These are phyloP conservation scores for Julus scanicus DNA, from an alignment of 2,888 invertebrate genomes.

Conservation along the genomic window DNA sequence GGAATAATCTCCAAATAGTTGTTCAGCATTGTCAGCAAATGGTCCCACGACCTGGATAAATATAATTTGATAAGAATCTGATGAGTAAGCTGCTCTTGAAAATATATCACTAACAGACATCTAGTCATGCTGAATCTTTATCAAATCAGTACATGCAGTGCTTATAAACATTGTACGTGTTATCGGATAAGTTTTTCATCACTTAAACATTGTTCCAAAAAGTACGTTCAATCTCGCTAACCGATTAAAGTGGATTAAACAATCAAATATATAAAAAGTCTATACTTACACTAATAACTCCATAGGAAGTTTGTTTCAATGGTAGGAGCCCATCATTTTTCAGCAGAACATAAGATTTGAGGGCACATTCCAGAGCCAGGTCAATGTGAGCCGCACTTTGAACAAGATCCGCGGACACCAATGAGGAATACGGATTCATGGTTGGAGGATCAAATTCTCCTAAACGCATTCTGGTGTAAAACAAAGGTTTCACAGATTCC, in stretches of 20 bases:
- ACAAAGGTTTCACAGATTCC: constrained; percentile 55
- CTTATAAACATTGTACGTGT: too few species aligned
- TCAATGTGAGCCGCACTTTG: constrained; percentile 54
- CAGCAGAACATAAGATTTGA: constrained; percentile 55
- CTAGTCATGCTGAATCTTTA: too few species aligned
- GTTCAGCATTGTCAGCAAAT: constrained; percentile 55
- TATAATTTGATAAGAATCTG: too few species aligned
- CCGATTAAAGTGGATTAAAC: too few species aligned
- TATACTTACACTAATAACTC: constrained; percentile 53
- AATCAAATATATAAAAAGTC: too few species aligned
- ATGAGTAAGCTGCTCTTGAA: too few species aligned
- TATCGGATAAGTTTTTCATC: too few species aligned
- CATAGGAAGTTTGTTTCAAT: constrained; percentile 49
- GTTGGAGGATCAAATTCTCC: constrained; percentile 57
- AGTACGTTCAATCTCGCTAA: too few species aligned
- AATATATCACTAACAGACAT: too few species aligned
- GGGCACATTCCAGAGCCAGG: constrained; percentile 49
- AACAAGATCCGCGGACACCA: constrained; percentile 47
- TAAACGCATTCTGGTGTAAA: constrained; percentile 55
- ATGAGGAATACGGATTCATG: constrained; percentile 54
- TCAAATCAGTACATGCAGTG: too few species aligned
- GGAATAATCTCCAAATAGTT: constrained; percentile 57
- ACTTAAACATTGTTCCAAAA: too few species aligned
- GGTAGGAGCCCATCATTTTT: constrained; percentile 50
- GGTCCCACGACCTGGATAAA: constrained; percentile 57